Base-by-base conservation (phyloP, 2,797 vertebrate genomes). In the Sebastes trivittatus region DNA sequence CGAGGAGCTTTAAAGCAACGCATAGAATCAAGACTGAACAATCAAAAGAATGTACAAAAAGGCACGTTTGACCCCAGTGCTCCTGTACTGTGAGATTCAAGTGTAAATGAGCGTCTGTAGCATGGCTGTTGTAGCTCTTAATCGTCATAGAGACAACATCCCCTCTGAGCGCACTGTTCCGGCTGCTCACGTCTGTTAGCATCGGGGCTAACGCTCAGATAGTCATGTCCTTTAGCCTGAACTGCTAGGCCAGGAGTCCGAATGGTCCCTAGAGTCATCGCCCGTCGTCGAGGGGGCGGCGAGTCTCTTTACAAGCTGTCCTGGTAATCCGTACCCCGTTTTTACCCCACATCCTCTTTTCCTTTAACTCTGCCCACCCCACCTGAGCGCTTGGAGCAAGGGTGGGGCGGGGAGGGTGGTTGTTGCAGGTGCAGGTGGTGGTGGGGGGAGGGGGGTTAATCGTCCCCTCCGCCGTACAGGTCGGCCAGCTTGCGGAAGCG, bases 21-120 rank as follows among this genome's bases (percentile, higher is more conserved):
- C 95, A 97, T 94, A 96, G 95, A 97, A 97, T 96, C 70, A 30
- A 75, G 75, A 92, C 86, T 78, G 42, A 91, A 91, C 75, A 92
- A 92, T 89, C 82, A 85, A 92, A 93, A 91, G 95, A 98, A 98
- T 98, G 97, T 98, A 99, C 98, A 99, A 98, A 98, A 99, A 99
- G 98, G 98, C 98, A 99, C 98, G 94, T 98, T 98, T 98, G 97
- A 99, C 97, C 97, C 97, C 98, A 97, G 97, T 98, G 98, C 97
- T 98, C 97, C 97, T 98, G 97, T 97, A 97, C 97, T 97, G 97
- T 97, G 97, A 98, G 97, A 98, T 99, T 99, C 98, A 99, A 98
- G 98, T 98, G 97, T 98, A 97, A 97, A 97, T 97, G 97, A 98
- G 97, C 94, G 67, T 94, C 94, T 93, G 89, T 91, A 89, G 87